Base-by-base conservation (phyloP, 2,113 vertebrate genomes). In the Laterallus jamaicensis region DNA sequence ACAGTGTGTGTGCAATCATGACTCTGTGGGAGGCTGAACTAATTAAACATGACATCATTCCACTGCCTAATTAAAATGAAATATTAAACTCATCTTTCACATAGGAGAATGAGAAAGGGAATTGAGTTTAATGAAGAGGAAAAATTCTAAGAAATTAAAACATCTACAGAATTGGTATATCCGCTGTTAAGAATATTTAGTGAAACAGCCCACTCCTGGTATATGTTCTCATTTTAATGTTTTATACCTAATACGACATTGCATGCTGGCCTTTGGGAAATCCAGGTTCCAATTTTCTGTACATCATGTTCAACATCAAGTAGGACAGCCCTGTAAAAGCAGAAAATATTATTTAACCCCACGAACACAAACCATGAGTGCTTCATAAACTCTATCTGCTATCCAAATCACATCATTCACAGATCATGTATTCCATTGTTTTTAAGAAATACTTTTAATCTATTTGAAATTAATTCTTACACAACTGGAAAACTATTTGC, bases 41-140 rank as follows among this genome's bases (percentile, higher is more conserved):
- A 89, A 91, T 92, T 91, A 91, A 94, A 94, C 9, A 92, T 70
- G 71, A 83, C 83, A 88, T 94, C 73, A 95, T 78, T 73, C 47
- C 25, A 31, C 11, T 40, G n/a, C 28, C 42, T 84, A 95, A 93
- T 92, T 90, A 88, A 88, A 83, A 25, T 83, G 64, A 95, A 94
- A 91, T 92, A 91, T 88, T 94, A 83, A 93, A 88, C 40, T 92
- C 18, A 69, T 92, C 55, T 94, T 74, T 91, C 76, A 91, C 4
- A 3, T 62, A 62, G 40, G 31, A 79, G 82, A 89, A 88, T 74
- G 40, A 86, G 59, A 78, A 81, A 81, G 25, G 66, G 47, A 91
- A 83, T 21, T 86, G 31, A 88, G n/a, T 67, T 91, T 86, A 92
- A 86, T 54, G 60, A 91, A 83, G 29, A 86, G 50, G 50, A 92